Conservation (phyloP, 2,113 vertebrate species). For the Pelodiscus sinensis region DNA sequence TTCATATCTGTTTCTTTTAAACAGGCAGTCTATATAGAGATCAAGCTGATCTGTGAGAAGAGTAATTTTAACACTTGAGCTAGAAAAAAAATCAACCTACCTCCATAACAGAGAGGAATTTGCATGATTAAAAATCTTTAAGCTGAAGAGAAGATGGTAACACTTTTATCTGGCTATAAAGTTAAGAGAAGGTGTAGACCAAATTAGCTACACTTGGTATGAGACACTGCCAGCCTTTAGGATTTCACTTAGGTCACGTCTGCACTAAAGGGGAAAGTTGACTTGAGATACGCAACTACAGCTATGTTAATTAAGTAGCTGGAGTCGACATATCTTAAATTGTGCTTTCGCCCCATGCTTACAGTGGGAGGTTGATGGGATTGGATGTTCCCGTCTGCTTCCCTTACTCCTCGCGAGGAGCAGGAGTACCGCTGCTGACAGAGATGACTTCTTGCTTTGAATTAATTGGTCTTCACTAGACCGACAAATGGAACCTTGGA, state of each 20-base stretch:
- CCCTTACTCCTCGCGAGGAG: too few relatives aligned
- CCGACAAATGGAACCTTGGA: too few relatives aligned
- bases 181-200: accelerated
- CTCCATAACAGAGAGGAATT: neutral
- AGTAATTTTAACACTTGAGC: constrained; percentile 9
- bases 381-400: too few relatives aligned
- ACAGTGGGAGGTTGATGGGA: too few relatives aligned
- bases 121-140: neutral
- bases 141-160: neutral
- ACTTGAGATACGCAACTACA: too few relatives aligned
- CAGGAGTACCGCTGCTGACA: too few relatives aligned
- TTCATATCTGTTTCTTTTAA: neutral
- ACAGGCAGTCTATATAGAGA: neutral
- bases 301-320: too few relatives aligned
- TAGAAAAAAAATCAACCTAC: neutral
- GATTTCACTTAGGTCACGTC: neutral
- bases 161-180: neutral
- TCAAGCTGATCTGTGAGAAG: neutral
- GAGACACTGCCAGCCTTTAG: neutral
- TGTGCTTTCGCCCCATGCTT: too few relatives aligned
- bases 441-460: too few relatives aligned
- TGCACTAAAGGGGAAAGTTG: too few relatives aligned
- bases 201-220: neutral
- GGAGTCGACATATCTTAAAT: too few relatives aligned
- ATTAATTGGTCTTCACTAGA: too few relatives aligned